A percentile compares a stretch with the other conserved stretches of the same genome.
Evolutionary conservation across 1,140 invertebrate genomes (phyloP).

Genomic region (Penaeus vannamei): DNA sequence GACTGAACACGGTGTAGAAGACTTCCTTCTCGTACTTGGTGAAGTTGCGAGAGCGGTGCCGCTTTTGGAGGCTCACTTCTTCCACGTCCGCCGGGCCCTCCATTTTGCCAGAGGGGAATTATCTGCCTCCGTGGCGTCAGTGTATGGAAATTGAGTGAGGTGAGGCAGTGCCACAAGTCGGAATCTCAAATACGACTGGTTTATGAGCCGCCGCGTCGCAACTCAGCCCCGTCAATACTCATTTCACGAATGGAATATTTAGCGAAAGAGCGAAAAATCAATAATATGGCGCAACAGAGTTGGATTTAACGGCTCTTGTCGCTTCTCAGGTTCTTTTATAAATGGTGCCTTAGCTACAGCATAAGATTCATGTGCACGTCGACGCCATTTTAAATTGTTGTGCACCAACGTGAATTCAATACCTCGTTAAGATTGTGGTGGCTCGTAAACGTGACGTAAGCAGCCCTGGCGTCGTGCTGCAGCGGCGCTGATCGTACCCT

Average conservation of each 20-base stretch:
- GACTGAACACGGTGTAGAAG: slow-evolving; percentile 48
- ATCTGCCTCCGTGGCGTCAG: neutral
- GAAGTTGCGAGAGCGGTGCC: slow-evolving; percentile 51
- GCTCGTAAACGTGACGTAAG: slow-evolving; percentile 57
- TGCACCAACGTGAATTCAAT: slow-evolving; percentile 47
- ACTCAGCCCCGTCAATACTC: slow-evolving; percentile 54
- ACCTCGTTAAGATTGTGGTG: slow-evolving; percentile 42
- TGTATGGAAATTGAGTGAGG: neutral
- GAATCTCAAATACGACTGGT: slow-evolving; percentile 37
- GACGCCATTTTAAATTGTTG: neutral
- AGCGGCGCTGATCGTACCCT: slow-evolving; percentile 44
- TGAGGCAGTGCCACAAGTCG: slow-evolving; percentile 12
- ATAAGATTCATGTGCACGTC: neutral
- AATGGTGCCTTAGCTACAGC: too few species aligned
- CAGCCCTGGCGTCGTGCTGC: slow-evolving; percentile 10
- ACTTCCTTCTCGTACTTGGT: slow-evolving; percentile 56
- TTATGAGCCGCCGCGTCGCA: slow-evolving; percentile 52
- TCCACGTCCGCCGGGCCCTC: neutral
- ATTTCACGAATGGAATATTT: slow-evolving; percentile 53
- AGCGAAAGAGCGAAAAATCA: slow-evolving; percentile 12
- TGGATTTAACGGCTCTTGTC: too few species aligned
- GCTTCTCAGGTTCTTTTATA: too few species aligned
- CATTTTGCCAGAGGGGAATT: neutral
- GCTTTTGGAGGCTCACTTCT: neutral
- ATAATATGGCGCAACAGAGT: too few species aligned